Evolutionary conservation across 2,113 vertebrate genomes (phyloP).

Genomic region (Orthochromis indermauri): DNA sequence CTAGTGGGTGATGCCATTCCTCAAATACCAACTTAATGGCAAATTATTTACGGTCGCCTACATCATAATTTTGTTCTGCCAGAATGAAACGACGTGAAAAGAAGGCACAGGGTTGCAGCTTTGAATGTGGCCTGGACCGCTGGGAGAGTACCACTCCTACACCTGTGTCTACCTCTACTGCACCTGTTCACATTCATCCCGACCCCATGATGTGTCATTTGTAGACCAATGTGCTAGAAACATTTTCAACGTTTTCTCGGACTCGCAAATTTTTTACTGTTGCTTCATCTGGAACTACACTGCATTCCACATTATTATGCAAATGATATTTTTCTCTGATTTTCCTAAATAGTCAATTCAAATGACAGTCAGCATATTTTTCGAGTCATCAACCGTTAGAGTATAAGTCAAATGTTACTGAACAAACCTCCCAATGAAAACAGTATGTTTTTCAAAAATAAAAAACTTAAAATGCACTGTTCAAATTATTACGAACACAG

Average conservation of each 20-base stretch:
- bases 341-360: not conserved
- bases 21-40: not conserved
- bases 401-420: not conserved
- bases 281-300: not conserved
- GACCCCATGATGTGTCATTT: not conserved
- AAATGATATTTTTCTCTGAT: not conserved
- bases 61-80: not conserved
- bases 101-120: not conserved
- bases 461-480: not conserved
- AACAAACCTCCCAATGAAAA: not conserved
- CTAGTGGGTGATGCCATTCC: not conserved
- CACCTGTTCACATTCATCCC: not conserved
- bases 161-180: not conserved
- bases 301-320: not conserved
- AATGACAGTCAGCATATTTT: not conserved
- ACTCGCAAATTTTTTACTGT: not conserved
- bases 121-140: not conserved
- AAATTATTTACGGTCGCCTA: not conserved
- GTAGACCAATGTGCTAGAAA: not conserved
- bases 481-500: not conserved
- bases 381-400: not conserved
- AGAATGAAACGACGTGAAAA: not conserved
- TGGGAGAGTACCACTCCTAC: not conserved
- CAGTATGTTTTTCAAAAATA: not conserved
- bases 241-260: not conserved